Evolutionary conservation across 2,797 vertebrate species (phyloP).

Genomic region (Myripristis jacobus): DNA sequence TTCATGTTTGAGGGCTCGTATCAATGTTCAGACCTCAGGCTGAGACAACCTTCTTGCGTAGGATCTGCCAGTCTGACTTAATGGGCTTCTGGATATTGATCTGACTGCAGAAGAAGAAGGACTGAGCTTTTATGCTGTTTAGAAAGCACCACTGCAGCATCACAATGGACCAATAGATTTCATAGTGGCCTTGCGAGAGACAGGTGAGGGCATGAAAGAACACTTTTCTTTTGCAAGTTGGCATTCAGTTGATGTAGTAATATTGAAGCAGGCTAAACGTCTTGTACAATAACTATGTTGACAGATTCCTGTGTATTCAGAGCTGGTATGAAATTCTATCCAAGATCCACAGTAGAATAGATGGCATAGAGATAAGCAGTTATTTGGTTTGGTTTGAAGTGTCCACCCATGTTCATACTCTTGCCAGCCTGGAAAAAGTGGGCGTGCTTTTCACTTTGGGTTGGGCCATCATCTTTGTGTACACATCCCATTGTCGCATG

Average conservation of each 20-base stretch:
- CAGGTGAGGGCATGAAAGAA: slow-evolving; percentile 32
- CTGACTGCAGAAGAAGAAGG: slow-evolving; percentile 75
- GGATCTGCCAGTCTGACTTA: slow-evolving; percentile 73
- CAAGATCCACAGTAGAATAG: neutral
- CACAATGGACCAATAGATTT: slow-evolving; percentile 64
- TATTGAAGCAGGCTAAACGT: slow-evolving; percentile 25
- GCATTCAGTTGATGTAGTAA: slow-evolving; percentile 30
- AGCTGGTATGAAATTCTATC: neutral
- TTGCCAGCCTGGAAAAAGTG: neutral
- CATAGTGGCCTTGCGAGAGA: slow-evolving; percentile 55
- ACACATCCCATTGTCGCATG: slow-evolving; percentile 17
- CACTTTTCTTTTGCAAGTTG: slow-evolving; percentile 28
- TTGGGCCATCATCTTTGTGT: slow-evolving; percentile 4
- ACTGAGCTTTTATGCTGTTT: slow-evolving; percentile 78
- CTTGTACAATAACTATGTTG: slow-evolving; percentile 4
- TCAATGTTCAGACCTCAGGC: slow-evolving; percentile 67
- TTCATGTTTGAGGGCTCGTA: slow-evolving; percentile 49
- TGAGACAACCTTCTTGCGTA: slow-evolving; percentile 66
- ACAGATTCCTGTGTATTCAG: slow-evolving; percentile 2
- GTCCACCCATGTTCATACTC: neutral
- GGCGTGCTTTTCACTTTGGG: neutral
- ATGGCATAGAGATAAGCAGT: neutral
- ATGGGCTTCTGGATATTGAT: slow-evolving; percentile 83
- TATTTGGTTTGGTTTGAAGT: neutral
- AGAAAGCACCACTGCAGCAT: slow-evolving; percentile 75